Conservation (phyloP, 2,797 vertebrate genomes). For the Aselliscus stoliczkanus region DNA sequence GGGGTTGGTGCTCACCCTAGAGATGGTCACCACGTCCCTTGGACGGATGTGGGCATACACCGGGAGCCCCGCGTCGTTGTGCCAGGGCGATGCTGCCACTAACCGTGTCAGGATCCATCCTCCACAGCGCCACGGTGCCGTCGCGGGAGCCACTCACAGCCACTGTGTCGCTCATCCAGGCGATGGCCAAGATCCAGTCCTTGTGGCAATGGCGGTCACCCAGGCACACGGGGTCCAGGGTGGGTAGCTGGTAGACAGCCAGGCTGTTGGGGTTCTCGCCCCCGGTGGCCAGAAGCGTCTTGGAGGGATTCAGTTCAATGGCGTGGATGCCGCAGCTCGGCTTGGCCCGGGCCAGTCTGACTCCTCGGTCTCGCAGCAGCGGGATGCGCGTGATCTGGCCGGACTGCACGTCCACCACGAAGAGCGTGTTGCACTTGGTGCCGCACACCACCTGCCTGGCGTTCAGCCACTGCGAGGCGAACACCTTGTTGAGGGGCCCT, state of each 20-base stretch:
- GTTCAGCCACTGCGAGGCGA: conserved; percentile 69
- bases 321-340: conserved; percentile 42
- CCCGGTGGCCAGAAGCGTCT: conserved; percentile 34
- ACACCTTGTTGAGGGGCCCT: conserved; percentile 68
- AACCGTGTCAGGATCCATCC: neutral
- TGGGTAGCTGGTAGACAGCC: conserved; percentile 49
- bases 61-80: neutral
- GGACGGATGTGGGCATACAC: conserved; percentile 47
- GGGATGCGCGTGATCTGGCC: conserved; percentile 41
- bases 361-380: neutral
- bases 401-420: conserved; percentile 51
- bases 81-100: neutral
- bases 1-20: conserved; percentile 18
- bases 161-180: conserved; percentile 58
- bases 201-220: conserved; percentile 53
- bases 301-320: conserved; percentile 47
- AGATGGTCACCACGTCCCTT: neutral
- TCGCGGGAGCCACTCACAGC: conserved; percentile 53
- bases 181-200: conserved; percentile 63
- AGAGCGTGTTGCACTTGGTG: conserved; percentile 69
- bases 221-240: conserved; percentile 51
- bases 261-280: conserved; percentile 54
- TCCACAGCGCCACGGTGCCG: conserved; percentile 50
- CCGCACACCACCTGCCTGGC: conserved; percentile 69
- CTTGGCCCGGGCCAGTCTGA: neutral